Evolutionary conservation across 2,888 invertebrate genomes (phyloP), one percentile per base, ranked within the genome.

Genomic region (Eilema sororculum): DNA sequence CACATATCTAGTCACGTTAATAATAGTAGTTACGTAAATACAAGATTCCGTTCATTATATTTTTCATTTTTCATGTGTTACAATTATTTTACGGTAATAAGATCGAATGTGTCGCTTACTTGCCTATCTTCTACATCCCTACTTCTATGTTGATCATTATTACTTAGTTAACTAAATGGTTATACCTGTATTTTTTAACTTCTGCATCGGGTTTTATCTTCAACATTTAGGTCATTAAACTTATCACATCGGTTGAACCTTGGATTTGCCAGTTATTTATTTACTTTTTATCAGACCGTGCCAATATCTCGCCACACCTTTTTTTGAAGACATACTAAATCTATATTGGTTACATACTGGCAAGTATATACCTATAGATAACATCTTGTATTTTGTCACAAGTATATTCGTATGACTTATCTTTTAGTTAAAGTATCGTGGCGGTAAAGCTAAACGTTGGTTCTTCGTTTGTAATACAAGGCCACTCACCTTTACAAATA

Each of bases 261-360:
- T 62, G 61, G 66, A 66, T 65, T 71, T 30, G 60, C 66, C 59
- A 68, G 65, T 69, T 69, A 64, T 75, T 74, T 61, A 72, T 80
- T 76, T 79, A 73, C 82, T 82, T 82, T 73, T 83, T 88, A 89
- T 90, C 87, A 77, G 82, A 63, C 77, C 79, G 77, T 84, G 84
- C 77, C 62, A 62, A 73, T 82, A 77, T 78, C 85, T 80, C 77
- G 78, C 75, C 58, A 28, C 76, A 77, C 78, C 86, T 79, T 76
- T 65, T 70, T 72, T 30, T 75, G 73, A 64, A 66, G 63, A 37
- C 72, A 16, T 41, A 41, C 33, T 41, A 4, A 41, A 12, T 41
- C 16, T 16, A 41, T 16, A 41, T 41, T 41, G 41, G 16, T 41
- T 41, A 41, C 41, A 41, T 41, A 41, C 41, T 41, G 0, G 41